A percentile compares a stretch with the other conserved stretches of the same genome.
Evolutionary conservation across 1,140 invertebrate genomes (phyloP).

Genomic region (Wasmannia auropunctata): DNA sequence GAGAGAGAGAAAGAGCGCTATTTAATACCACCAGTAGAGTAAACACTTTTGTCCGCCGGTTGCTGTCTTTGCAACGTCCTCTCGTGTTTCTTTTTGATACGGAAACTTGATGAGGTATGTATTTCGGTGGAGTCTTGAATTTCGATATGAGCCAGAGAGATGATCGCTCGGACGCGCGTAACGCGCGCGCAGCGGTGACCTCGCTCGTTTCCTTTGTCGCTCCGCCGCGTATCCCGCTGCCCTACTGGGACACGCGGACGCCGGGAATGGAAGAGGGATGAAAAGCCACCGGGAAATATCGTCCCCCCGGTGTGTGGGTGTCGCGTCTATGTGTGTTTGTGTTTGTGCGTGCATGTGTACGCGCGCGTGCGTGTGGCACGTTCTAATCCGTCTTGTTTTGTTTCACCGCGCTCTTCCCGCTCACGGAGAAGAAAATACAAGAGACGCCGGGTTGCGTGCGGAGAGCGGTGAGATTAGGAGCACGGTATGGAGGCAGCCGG

Average conservation of each 20-base stretch:
- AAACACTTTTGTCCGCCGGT: neutral
- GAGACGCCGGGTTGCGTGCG: slow-evolving; percentile 4
- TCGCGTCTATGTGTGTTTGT: no score
- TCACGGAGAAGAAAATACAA: neutral
- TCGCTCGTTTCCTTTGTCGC: slow-evolving; percentile 3
- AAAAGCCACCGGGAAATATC: slow-evolving; percentile 43
- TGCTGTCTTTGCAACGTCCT: neutral
- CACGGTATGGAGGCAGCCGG: neutral
- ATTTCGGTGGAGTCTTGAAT: slow-evolving; percentile 22
- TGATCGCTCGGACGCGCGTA: neutral
- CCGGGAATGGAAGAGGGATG: neutral
- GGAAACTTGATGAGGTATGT: slow-evolving; percentile 35
- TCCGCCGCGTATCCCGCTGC: neutral
- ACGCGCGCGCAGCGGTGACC: neutral
- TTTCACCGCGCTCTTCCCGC: slow-evolving; percentile 9
- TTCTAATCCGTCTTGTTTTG: slow-evolving; percentile 51
- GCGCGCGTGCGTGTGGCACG: neutral
- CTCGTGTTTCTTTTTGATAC: slow-evolving; percentile 7
- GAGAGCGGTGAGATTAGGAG: neutral
- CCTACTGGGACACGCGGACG: neutral
- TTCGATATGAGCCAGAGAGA: slow-evolving; percentile 26
- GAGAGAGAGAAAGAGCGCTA: no score
- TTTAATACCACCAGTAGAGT: neutral
- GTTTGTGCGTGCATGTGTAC: neutral
- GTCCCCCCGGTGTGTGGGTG: no score